phyloP scores from a whole-genome alignment of 2,113 vertebrate species.

The Oriolus oriolus region DNA sequence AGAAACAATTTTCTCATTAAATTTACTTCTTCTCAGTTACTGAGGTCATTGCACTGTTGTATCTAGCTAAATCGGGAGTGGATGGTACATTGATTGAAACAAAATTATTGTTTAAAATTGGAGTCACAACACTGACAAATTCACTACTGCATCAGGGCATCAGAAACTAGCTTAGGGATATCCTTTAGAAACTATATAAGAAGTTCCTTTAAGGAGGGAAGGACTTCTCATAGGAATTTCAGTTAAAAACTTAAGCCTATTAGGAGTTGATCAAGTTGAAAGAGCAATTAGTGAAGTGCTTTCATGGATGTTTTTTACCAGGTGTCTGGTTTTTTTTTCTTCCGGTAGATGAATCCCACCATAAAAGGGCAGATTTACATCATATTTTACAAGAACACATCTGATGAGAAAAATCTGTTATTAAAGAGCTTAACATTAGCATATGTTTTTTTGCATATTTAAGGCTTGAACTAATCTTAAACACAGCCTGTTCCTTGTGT shows the following conservation, averaged over 20 bases:
- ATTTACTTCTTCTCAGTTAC: background rate
- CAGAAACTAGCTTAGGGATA: background rate
- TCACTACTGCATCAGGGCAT: background rate
- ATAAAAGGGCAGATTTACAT: background rate
- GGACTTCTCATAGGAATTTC: background rate
- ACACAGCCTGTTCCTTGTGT: background rate
- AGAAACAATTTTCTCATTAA: background rate
- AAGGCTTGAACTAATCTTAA: background rate
- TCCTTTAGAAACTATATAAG: background rate
- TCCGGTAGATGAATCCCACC: background rate
- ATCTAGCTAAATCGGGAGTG: background rate
- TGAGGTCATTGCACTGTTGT: fast-evolving
- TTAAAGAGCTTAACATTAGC: background rate
- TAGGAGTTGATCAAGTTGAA: background rate
- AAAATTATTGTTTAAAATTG: background rate
- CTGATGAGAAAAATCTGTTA: background rate
- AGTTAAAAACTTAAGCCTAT: background rate
- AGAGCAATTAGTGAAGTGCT: background rate
- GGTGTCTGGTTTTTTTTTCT: background rate
- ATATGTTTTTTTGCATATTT: background rate
- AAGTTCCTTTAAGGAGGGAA: background rate
- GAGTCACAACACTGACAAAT: background rate
- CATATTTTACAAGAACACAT: background rate
- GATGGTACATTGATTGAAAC: background rate
- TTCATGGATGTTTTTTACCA: background rate